A percentile compares a stretch with the other conserved stretches of the same genome.
These are phyloP conservation scores for Actinernus sp. DNA, from an alignment of 92 coral and sea anemone genomes.

Conservation along the genomic window DNA sequence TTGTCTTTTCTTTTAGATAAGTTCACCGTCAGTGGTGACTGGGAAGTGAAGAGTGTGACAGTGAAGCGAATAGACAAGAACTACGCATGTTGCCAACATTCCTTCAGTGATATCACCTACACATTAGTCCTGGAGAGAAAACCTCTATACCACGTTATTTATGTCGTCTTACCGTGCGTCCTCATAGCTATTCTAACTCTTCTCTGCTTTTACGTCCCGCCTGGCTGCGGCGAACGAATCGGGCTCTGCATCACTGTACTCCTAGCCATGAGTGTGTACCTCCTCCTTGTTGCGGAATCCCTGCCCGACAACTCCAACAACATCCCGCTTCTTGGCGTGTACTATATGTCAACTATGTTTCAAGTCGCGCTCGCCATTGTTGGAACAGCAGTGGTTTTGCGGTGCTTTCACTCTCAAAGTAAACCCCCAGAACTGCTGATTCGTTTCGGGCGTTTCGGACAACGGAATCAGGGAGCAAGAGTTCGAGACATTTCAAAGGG, in stretches of 20 bases:
- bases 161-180: slow-evolving; percentile 13
- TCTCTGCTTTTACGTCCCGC: slow-evolving; percentile 10
- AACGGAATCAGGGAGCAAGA: not conserved
- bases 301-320: slow-evolving; percentile 15
- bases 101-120: slow-evolving; percentile 13
- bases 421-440: slow-evolving; percentile 5
- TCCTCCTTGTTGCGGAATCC: not conserved
- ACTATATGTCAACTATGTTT: slow-evolving; percentile 9
- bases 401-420: slow-evolving; percentile 1
- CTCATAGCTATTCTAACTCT: slow-evolving; percentile 10
- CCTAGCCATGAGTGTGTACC: slow-evolving; percentile 29
- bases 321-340: slow-evolving; percentile 15
- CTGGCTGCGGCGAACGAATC: slow-evolving; percentile 20
- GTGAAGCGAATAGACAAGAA: not conserved
- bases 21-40: slow-evolving; percentile 22
- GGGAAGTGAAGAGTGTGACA: not conserved
- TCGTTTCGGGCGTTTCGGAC: not conserved
- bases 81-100: slow-evolving; percentile 4
- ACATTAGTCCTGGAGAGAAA: slow-evolving; percentile 4
- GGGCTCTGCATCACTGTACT: slow-evolving; percentile 26
- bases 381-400: slow-evolving; percentile 25
- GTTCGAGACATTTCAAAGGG: not conserved
- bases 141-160: slow-evolving; percentile 23
- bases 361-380: slow-evolving; percentile 2
- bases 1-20: not conserved